phyloP scores from a whole-genome alignment of 2,797 vertebrate genomes.

The Chaetodon trifasciatus region DNA sequence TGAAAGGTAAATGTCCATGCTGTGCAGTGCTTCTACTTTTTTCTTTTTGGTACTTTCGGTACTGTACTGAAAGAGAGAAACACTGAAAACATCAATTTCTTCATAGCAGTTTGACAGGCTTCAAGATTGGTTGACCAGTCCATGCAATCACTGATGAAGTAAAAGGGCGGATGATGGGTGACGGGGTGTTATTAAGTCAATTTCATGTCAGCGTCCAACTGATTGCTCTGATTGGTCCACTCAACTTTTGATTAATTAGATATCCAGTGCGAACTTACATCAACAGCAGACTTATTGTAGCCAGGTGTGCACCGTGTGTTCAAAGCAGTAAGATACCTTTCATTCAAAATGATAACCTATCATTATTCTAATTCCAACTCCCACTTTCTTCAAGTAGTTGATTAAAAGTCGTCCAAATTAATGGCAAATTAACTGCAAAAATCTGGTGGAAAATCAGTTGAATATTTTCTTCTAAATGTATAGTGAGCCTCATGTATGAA shows the following conservation, averaged over 20 bases:
- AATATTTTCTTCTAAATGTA: not conserved
- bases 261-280: not conserved
- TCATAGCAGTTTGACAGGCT: constrained; percentile 14
- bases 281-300: not conserved
- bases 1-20: not conserved
- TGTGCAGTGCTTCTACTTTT: not conserved
- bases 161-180: not conserved
- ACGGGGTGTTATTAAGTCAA: constrained; percentile 10
- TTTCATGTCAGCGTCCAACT: not conserved
- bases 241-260: not conserved
- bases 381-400: not conserved
- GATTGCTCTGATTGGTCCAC: not conserved
- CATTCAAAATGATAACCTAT: not conserved
- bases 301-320: not conserved
- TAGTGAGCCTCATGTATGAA: not conserved
- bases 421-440: not conserved
- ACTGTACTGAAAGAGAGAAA: no score
- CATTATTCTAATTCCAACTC: not conserved
- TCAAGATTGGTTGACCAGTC: constrained; percentile 16
- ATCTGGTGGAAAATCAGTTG: not conserved
- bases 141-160: constrained; percentile 15
- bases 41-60: not conserved
- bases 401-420: not conserved
- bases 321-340: not conserved
- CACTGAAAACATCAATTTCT: constrained; percentile 17